These are phyloP conservation scores for Paraescarpia echinospica DNA, from an alignment of 1,140 invertebrate species.

Conservation along the genomic window DNA sequence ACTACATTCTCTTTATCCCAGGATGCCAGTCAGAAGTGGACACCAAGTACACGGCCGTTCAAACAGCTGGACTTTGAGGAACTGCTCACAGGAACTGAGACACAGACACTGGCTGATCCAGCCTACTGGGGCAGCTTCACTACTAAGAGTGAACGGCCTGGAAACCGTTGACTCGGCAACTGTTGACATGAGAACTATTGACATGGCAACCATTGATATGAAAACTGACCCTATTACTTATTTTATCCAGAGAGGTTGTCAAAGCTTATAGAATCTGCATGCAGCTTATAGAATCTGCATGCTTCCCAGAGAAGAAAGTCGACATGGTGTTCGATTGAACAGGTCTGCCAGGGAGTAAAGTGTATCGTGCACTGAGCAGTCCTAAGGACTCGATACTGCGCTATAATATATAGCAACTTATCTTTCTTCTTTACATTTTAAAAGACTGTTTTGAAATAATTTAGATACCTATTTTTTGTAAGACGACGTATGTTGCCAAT, in stretches of 20 bases:
- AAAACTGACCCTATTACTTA: not conserved
- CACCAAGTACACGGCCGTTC: not conserved
- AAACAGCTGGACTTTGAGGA: conserved; percentile 8
- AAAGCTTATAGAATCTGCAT: not conserved
- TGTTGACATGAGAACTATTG: not conserved
- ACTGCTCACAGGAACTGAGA: not conserved
- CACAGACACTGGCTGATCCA: not conserved
- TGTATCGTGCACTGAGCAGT: too few relatives aligned
- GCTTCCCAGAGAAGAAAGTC: too few relatives aligned
- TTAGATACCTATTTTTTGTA: not conserved
- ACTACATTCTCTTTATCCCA: not conserved
- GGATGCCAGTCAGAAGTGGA: not conserved
- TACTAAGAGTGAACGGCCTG: not conserved
- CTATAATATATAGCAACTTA: too few relatives aligned
- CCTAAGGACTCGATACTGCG: too few relatives aligned
- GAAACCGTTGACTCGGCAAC: not conserved
- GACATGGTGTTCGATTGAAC: too few relatives aligned
- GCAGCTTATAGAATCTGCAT: too few relatives aligned
- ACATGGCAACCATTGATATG: not conserved
- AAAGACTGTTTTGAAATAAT: not conserved
- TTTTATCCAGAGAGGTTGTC: not conserved
- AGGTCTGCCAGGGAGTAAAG: too few relatives aligned
- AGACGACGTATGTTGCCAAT: not conserved
- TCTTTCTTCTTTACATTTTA: too few relatives aligned
- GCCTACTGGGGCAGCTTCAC: not conserved